Evolutionary conservation across 2,797 vertebrate species (phyloP).

Genomic region (Rhinatrema bivittatum): DNA sequence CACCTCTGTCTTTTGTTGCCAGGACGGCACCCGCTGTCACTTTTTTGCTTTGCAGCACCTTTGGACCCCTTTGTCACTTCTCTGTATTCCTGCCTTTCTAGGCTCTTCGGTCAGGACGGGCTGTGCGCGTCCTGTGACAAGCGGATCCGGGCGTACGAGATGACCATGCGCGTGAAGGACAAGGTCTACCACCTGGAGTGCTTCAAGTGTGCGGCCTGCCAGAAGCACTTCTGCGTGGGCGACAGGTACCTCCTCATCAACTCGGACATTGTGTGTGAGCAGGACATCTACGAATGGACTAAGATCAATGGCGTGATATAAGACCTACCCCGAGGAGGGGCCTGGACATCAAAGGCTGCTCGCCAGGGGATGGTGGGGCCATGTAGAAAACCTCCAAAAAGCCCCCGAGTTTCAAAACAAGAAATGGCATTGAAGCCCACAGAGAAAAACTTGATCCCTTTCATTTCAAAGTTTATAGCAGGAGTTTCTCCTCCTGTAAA

Average conservation of each 20-base stretch:
- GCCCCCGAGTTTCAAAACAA: not conserved
- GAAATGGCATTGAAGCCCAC: not conserved
- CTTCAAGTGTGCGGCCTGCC: constrained; percentile 96
- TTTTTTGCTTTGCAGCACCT: too few species aligned
- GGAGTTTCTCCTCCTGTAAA: too few species aligned
- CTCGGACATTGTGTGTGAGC: constrained; percentile 97
- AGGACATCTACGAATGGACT: constrained; percentile 98
- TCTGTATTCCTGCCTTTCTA: too few species aligned
- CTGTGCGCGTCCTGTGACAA: constrained; percentile 95
- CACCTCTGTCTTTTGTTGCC: too few species aligned
- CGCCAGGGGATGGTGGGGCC: too few species aligned
- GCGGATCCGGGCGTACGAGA: constrained; percentile 94
- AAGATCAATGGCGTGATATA: constrained; percentile 83
- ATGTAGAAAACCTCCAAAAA: too few species aligned
- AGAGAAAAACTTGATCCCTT: too few species aligned
- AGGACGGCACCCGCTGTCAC: too few species aligned
- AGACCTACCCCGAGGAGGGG: not conserved
- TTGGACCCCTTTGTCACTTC: too few species aligned
- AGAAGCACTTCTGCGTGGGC: constrained; percentile 97
- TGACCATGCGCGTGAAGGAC: constrained; percentile 97
- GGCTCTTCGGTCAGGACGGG: constrained; percentile 94
- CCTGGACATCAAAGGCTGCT: too few species aligned
- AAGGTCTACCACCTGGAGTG: constrained; percentile 98
- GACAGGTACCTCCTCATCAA: constrained; percentile 98
- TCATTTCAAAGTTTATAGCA: too few species aligned